Conservation (phyloP, 2,113 vertebrate species). For the Aspiorhynchus laticeps region DNA sequence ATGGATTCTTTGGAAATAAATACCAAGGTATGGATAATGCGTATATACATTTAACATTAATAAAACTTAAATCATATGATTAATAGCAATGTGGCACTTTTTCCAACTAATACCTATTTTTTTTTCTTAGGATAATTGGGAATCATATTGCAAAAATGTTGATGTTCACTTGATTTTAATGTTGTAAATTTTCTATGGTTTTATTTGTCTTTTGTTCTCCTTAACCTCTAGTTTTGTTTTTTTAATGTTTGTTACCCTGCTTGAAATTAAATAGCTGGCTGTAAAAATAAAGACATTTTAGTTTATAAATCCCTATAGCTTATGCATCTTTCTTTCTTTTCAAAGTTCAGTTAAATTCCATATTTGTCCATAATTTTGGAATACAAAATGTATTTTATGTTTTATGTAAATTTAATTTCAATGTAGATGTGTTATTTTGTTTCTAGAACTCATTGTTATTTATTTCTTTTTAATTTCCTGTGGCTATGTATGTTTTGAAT, state of each 20-base stretch:
- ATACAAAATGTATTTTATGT: neutral
- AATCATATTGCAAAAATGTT: constrained; percentile 23
- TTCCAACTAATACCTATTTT: neutral
- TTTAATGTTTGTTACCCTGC: constrained; percentile 33
- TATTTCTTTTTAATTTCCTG: constrained; percentile 63
- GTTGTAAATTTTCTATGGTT: constrained; percentile 58
- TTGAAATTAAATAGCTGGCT: neutral
- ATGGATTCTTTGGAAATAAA: constrained; percentile 77
- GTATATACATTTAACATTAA: neutral
- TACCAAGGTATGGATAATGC: constrained; percentile 69
- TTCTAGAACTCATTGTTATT: constrained; percentile 59
- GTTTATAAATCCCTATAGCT: neutral
- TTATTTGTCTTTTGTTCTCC: constrained; percentile 17
- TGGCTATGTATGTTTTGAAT: constrained; percentile 60
- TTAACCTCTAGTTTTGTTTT: constrained; percentile 54
- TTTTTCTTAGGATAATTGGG: constrained; percentile 65
- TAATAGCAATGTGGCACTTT: neutral
- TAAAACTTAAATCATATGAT: neutral
- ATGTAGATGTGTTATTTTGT: constrained; percentile 37
- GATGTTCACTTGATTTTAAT: constrained; percentile 39
- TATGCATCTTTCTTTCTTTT: neutral
- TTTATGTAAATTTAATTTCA: neutral
- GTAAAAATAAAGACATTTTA: neutral
- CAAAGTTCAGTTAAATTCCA: neutral
- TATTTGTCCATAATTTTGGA: neutral